These are phyloP conservation scores for Acipenser ruthenus DNA, from an alignment of 2,797 vertebrate species.

Conservation along the genomic window DNA sequence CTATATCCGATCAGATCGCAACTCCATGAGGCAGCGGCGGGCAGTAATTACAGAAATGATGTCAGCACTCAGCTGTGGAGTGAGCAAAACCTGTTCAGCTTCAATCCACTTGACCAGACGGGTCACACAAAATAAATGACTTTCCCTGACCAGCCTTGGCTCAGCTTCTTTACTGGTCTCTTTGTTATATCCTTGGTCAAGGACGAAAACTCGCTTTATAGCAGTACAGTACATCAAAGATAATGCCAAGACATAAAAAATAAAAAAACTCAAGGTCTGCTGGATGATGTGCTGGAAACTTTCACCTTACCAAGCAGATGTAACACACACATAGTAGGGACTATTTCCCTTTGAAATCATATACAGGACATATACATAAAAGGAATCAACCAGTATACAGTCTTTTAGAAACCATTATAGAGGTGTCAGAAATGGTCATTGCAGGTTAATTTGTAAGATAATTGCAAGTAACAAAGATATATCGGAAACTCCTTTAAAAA, in stretches of 20 bases:
- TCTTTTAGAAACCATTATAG: too few relatives aligned
- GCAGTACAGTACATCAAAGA: conserved; percentile 23
- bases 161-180: conserved; percentile 55
- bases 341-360: too few relatives aligned
- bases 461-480: too few relatives aligned
- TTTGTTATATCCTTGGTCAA: conserved; percentile 50
- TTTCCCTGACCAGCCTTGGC: conserved; percentile 62
- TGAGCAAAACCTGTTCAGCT: conserved; percentile 66
- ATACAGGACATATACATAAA: too few relatives aligned
- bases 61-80: conserved; percentile 51
- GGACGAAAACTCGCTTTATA: conserved; percentile 43
- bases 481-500: too few relatives aligned
- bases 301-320: too few relatives aligned
- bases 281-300: too few relatives aligned
- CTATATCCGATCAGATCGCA: conserved; percentile 53
- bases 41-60: conserved; percentile 64
- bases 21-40: conserved; percentile 64
- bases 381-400: too few relatives aligned
- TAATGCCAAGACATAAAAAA: conserved; percentile 33
- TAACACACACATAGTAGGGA: too few relatives aligned
- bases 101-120: conserved; percentile 71
- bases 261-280: too few relatives aligned
- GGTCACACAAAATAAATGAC: conserved; percentile 76
- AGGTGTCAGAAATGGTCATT: too few relatives aligned
- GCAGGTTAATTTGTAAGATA: too few relatives aligned